Evolutionary conservation across 1,140 invertebrate species (phyloP).

Genomic region (Cyclina sinensis): DNA sequence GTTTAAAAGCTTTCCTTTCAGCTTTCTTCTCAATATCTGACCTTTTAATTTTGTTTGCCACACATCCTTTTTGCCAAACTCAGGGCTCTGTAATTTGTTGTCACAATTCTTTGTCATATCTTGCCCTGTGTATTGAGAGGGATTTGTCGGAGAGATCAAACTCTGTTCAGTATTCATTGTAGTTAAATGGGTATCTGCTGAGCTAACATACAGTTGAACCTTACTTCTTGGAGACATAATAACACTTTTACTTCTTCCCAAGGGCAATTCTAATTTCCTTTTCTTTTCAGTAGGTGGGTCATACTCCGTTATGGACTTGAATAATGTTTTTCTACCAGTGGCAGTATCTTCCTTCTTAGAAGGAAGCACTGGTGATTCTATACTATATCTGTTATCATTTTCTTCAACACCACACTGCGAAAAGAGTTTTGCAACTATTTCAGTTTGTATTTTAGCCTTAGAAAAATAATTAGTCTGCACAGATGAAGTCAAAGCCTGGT

Average conservation of each 20-base stretch:
- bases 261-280: slow-evolving; percentile 51
- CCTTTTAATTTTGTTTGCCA: slow-evolving; percentile 68
- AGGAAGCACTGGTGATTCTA: no score
- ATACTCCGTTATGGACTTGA: background rate
- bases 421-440: slow-evolving; percentile 40
- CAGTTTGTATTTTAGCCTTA: background rate
- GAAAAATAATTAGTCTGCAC: background rate
- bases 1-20: slow-evolving; percentile 82
- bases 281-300: background rate
- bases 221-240: slow-evolving; percentile 23
- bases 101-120: background rate
- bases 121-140: background rate
- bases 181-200: background rate
- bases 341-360: background rate
- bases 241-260: slow-evolving; percentile 26
- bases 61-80: slow-evolving; percentile 41
- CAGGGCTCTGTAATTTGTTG: background rate
- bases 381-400: background rate
- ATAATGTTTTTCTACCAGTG: background rate
- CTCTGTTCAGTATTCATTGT: slow-evolving; percentile 29
- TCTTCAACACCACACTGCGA: background rate
- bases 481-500: background rate
- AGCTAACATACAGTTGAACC: background rate
- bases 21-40: slow-evolving; percentile 71
- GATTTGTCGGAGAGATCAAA: background rate